These are phyloP conservation scores for Isurus oxyrinchus DNA, from an alignment of 2,113 vertebrate genomes.

Conservation along the genomic window DNA sequence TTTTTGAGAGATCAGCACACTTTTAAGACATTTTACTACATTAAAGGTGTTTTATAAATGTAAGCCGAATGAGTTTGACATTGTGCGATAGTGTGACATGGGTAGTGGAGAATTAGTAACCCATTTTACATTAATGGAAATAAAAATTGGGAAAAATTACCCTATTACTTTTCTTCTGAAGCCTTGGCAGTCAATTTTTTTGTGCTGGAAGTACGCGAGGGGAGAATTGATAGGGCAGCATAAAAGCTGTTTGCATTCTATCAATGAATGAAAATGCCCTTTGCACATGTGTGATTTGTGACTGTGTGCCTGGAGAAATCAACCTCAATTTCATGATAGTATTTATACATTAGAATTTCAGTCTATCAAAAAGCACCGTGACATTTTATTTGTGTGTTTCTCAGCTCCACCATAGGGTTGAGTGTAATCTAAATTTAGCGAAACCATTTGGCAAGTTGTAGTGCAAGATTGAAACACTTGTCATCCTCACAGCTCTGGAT, in stretches of 20 bases:
- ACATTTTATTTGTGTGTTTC: conserved; percentile 9
- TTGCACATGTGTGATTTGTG: not conserved
- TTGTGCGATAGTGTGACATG: not conserved
- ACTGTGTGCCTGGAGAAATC: not conserved
- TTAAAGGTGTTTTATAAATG: not conserved
- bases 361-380: not conserved
- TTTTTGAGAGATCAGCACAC: not conserved
- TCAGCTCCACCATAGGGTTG: not conserved
- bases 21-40: not conserved
- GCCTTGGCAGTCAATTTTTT: not conserved
- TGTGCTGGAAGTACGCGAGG: not conserved
- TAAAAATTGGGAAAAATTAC: not conserved
- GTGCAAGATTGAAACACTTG: conserved; percentile 26
- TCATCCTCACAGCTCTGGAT: not conserved
- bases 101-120: not conserved
- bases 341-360: not conserved
- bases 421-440: conserved; percentile 27
- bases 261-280: conserved; percentile 9
- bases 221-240: not conserved
- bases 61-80: not conserved
- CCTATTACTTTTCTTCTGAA: not conserved
- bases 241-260: not conserved
- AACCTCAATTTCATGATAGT: not conserved
- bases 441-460: conserved; percentile 30
- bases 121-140: not conserved